Conservation (phyloP, 2,888 invertebrate genomes). For the Drosophila diplacantha region DNA sequence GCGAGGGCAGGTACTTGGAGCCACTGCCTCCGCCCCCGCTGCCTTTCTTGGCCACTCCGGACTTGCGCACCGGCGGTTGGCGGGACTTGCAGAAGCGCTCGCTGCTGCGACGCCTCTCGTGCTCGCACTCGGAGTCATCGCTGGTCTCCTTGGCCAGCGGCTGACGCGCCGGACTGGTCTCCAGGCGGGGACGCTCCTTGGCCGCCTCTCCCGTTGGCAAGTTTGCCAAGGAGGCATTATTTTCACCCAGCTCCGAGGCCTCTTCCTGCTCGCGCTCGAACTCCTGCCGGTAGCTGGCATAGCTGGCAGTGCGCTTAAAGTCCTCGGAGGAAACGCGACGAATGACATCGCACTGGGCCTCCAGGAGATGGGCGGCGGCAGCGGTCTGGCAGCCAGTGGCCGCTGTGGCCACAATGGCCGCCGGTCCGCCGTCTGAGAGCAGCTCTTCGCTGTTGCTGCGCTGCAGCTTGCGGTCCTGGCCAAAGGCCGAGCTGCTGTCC, state of each 20-base stretch:
- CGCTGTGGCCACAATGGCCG: not conserved
- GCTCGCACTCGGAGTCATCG: conserved; percentile 81
- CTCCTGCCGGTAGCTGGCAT: conserved; percentile 70
- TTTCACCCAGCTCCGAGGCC: conserved; percentile 55
- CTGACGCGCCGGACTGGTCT: conserved; percentile 77
- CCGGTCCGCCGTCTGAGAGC: conserved; percentile 77
- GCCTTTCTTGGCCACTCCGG: conserved; percentile 75
- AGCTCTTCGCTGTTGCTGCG: conserved; percentile 82
- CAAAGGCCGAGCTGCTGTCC: conserved; percentile 81
- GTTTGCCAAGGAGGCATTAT: conserved; percentile 73
- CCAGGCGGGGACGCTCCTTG: conserved; percentile 71
- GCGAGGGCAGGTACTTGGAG: conserved; percentile 66
- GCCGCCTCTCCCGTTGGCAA: conserved; percentile 35
- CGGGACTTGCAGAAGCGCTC: conserved; percentile 83
- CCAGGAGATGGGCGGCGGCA: conserved; percentile 20
- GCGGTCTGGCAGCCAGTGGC: conserved; percentile 13
- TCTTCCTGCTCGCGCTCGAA: conserved; percentile 54
- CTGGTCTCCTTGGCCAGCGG: conserved; percentile 74
- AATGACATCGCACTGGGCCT: conserved; percentile 62
- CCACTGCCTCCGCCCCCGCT: conserved; percentile 52
- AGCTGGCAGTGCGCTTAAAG: conserved; percentile 73
- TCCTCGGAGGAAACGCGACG: conserved; percentile 76
- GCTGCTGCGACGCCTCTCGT: conserved; percentile 82
- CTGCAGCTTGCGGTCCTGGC: conserved; percentile 81
- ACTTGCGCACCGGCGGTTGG: conserved; percentile 80